A percentile compares a stretch with the other conserved stretches of the same genome.
phyloP scores from a whole-genome alignment of 2,797 vertebrate species.

The Leucoraja ocellata region DNA sequence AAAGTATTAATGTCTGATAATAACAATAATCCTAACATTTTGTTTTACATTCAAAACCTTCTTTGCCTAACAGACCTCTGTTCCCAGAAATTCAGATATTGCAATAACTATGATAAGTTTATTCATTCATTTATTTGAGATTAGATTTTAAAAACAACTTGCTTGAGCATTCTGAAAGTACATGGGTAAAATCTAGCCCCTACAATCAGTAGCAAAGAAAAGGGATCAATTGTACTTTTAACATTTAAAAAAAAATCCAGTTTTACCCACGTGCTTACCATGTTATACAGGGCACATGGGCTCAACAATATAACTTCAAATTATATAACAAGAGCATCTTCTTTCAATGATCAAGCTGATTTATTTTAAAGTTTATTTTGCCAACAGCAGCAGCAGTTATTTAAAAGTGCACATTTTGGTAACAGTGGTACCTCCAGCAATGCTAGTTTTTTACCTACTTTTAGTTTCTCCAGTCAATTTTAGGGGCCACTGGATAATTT shows the following conservation, averaged over 20 bases:
- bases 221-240: not conserved
- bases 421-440: not conserved
- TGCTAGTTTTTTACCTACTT: not conserved
- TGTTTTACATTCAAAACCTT: not conserved
- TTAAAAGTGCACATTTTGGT: slow-evolving; percentile 4
- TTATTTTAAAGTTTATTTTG: not conserved
- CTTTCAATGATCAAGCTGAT: not conserved
- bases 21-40: not conserved
- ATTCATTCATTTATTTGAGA: not conserved
- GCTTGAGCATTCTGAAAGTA: not conserved
- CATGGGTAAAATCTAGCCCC: not conserved
- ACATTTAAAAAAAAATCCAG: not conserved
- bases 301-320: not conserved
- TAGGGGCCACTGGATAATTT: slow-evolving; percentile 12
- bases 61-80: not conserved
- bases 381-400: not conserved
- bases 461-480: not conserved
- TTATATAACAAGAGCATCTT: not conserved
- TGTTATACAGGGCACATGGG: too few species aligned
- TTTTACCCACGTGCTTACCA: not conserved
- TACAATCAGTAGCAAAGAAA: not conserved
- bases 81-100: too few species aligned
- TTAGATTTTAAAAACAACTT: not conserved
- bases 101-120: not conserved
- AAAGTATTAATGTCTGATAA: not conserved